phyloP scores from a whole-genome alignment of 1,140 invertebrate species.

The Drosophila sucinea region DNA sequence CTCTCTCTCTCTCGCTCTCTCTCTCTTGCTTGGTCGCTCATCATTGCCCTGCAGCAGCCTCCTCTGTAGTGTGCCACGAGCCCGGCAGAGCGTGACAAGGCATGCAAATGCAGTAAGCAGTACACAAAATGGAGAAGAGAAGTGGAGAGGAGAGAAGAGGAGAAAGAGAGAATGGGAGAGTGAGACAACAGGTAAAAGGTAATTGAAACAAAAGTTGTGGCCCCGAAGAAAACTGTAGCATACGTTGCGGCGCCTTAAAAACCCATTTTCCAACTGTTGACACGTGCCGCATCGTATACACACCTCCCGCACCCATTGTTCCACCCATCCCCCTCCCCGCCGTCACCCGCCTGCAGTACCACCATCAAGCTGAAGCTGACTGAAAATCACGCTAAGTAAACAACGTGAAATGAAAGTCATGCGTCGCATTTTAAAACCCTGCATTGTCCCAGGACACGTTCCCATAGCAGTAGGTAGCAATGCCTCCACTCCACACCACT shows the following conservation, averaged over 20 bases:
- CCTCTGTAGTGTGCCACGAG: constrained; percentile 3
- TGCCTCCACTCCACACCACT: too few relatives aligned
- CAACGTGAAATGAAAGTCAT: constrained; percentile 80
- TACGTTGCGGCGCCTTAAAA: constrained; percentile 78
- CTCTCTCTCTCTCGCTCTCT: background rate
- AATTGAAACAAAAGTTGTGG: constrained; percentile 78
- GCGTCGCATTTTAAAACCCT: constrained; percentile 76
- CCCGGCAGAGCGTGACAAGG: constrained; percentile 42
- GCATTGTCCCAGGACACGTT: constrained; percentile 55
- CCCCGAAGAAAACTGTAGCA: constrained; percentile 69
- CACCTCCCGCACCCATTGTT: too few relatives aligned
- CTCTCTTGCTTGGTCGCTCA: background rate
- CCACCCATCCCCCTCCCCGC: background rate
- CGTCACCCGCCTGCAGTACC: background rate
- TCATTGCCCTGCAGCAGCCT: background rate
- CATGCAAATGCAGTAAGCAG: constrained; percentile 49
- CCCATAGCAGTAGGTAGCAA: constrained; percentile 4
- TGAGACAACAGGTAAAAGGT: constrained; percentile 69
- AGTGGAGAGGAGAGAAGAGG: background rate
- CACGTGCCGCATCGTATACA: constrained; percentile 68
- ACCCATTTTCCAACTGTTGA: constrained; percentile 79
- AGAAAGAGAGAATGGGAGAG: constrained; percentile 11
- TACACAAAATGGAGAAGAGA: background rate
- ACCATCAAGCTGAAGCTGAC: constrained; percentile 41
- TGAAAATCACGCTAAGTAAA: constrained; percentile 79